Percentiles rank a stretch among this genome's conserved stretches.
Evolutionary conservation across 1,140 invertebrate genomes (phyloP).

Genomic region (Drosophila ogumai): DNA sequence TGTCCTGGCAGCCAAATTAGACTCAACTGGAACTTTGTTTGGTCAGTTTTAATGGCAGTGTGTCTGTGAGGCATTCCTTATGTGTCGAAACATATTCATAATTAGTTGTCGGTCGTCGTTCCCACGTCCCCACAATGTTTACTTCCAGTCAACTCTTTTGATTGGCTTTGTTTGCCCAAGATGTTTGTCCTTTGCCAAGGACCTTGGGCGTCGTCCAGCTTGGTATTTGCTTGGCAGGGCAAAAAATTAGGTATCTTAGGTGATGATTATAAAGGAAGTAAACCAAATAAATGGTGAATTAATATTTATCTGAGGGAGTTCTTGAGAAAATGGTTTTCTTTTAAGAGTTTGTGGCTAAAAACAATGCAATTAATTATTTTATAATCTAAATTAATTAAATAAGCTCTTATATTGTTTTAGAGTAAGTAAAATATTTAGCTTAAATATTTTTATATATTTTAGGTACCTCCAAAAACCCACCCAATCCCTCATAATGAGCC

Average conservation of each 20-base stretch:
- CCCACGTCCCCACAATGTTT: constrained; percentile 16
- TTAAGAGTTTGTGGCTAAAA: background rate
- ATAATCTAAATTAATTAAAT: background rate
- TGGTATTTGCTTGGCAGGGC: constrained; percentile 4
- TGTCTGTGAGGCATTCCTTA: constrained; percentile 49
- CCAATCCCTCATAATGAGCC: constrained; percentile 11
- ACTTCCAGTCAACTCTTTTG: constrained; percentile 26
- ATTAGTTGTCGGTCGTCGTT: constrained; percentile 58
- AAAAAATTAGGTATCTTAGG: background rate
- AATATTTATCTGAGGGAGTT: background rate
- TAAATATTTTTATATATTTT: background rate
- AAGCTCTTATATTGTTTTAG: too few relatives aligned
- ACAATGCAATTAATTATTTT: too few relatives aligned
- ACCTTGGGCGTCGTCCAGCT: background rate
- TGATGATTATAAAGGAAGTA: background rate
- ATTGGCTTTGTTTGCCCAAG: constrained; percentile 44
- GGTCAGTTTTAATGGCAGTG: constrained; percentile 80
- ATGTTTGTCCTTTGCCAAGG: constrained; percentile 31
- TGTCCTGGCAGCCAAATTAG: constrained; percentile 68
- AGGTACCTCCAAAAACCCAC: background rate
- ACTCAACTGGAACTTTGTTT: constrained; percentile 76
- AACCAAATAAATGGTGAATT: background rate
- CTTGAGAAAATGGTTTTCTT: rapidly evolving
- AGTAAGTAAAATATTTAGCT: background rate
- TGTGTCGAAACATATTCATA: constrained; percentile 81